Evolutionary conservation across 1,140 invertebrate genomes (phyloP), one percentile per base, ranked within the genome.

Genomic region (Drosophila melanica): DNA sequence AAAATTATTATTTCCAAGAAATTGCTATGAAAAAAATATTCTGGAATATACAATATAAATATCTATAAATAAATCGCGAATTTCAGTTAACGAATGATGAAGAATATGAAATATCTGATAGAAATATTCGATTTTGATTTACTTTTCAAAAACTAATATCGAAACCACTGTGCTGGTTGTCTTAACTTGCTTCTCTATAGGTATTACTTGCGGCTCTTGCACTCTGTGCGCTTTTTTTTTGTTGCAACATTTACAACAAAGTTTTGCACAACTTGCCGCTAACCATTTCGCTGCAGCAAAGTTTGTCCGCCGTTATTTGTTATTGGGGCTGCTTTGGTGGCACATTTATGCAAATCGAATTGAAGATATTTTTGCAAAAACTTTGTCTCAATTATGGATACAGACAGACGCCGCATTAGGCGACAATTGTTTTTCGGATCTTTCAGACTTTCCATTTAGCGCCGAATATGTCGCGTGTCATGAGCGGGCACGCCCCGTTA

Each of bases 271-370:
- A 51, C 14, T 68, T 68, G 23, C 12, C 47, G 10, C 55, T 44
- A 66, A 33, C 39, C n/a, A 57, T 9, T 65, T 55, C 12, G 23
- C 12, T 14, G 12, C 6, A 64, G 11, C 42, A 33, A 58, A 64
- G 48, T 64, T 64, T 30, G 18, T 33, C n/a, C 18, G 10, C n/a
- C 12, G 59, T 14, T 33, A 37, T 51, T 53, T 51, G 33, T 42
- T 63, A 41, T 64, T 60, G 42, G 14, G 35, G 9, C 37, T 16
- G 9, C 20, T 33, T 64, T 44, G 23, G 37, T 54, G 14, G 14
- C 16, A 30, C 30, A 41, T 39, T 73, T 69, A 65, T 57, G 68
- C 68, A 71, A 72, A 72, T 63, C 59, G 51, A 54, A 63, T 55
- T 47, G 44, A 16, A 35, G 27, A 16, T 12, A 42, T 35, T 47